Percentiles rank a stretch among this genome's conserved stretches.
phyloP scores from a whole-genome alignment of 2,888 invertebrate species.

The Julus scandinavius region DNA sequence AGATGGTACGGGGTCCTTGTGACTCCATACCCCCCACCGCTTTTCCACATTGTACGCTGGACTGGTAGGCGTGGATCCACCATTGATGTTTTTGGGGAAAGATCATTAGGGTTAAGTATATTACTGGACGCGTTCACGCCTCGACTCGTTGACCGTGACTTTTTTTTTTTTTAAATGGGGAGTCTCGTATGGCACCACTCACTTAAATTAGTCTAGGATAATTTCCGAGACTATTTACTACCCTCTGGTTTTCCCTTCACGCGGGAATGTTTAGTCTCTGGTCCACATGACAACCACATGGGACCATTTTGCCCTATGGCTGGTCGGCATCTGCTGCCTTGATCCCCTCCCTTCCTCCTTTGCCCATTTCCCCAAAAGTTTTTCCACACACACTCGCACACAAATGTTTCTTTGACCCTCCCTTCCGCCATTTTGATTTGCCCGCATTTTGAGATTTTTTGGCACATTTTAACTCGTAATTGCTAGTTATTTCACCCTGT shows the following conservation, averaged over 20 bases:
- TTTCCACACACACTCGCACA: not conserved
- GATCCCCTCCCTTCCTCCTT: not conserved
- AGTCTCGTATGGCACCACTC: conserved; percentile 20
- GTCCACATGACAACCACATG: conserved; percentile 33
- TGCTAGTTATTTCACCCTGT: conserved; percentile 9
- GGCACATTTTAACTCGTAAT: not conserved
- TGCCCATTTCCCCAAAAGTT: conserved; percentile 24
- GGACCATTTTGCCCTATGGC: conserved; percentile 33
- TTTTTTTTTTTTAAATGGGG: not conserved
- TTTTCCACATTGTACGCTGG: not conserved
- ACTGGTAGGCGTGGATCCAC: not conserved
- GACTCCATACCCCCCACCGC: not conserved
- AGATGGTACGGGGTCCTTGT: not conserved
- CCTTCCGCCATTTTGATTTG: conserved; percentile 31
- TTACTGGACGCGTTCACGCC: conserved; percentile 1
- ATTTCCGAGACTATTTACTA: conserved; percentile 33
- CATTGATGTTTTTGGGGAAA: not conserved
- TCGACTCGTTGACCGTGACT: conserved; percentile 3
- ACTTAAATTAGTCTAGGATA: conserved; percentile 33
- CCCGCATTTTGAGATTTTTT: not conserved
- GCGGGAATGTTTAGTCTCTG: conserved; percentile 25
- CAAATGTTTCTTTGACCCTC: conserved; percentile 4
- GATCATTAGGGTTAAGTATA: conserved; percentile 25
- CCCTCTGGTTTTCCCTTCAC: not conserved
- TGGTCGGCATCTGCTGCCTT: conserved; percentile 33